Conservation (phyloP, 2,888 invertebrate genomes). For the Plebejus argus region DNA sequence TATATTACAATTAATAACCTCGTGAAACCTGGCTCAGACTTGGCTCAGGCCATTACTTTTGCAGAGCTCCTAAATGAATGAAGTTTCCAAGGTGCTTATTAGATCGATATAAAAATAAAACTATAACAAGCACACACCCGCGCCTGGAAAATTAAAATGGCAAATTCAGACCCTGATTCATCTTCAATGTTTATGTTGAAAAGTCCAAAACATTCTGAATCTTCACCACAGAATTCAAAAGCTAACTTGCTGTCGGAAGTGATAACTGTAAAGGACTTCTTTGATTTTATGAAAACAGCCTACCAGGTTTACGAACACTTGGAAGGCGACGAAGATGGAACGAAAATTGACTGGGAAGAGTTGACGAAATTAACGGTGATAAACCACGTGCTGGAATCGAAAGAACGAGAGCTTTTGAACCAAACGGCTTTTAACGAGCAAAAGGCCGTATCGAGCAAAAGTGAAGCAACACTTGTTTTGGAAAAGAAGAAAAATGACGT, state of each 20-base stretch:
- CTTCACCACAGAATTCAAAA: constrained; percentile 56
- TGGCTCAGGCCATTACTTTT: not conserved
- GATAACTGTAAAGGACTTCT: constrained; percentile 85
- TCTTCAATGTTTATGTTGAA: constrained; percentile 69
- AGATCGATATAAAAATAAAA: constrained; percentile 49
- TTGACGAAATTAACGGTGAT: constrained; percentile 73
- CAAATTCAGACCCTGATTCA: constrained; percentile 61
- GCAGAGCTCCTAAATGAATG: not conserved
- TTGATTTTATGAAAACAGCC: constrained; percentile 87
- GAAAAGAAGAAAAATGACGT: constrained; percentile 55
- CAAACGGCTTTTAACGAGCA: constrained; percentile 60
- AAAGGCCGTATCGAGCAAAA: constrained; percentile 63
- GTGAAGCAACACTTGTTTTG: constrained; percentile 55
- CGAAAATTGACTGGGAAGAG: constrained; percentile 77
- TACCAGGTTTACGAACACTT: constrained; percentile 83
- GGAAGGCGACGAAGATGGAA: constrained; percentile 65
- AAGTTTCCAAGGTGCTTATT: constrained; percentile 53
- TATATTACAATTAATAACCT: not conserved
- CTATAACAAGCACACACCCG: constrained; percentile 31
- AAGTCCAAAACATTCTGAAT: constrained; percentile 55
- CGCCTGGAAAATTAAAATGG: constrained; percentile 52
- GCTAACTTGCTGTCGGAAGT: constrained; percentile 75
- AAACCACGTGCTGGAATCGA: constrained; percentile 72
- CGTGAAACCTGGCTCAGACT: not conserved
- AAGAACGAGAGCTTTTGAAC: constrained; percentile 68